Evolutionary conservation across 2,113 vertebrate genomes (phyloP).

Genomic region (Mormyrus iriodes): DNA sequence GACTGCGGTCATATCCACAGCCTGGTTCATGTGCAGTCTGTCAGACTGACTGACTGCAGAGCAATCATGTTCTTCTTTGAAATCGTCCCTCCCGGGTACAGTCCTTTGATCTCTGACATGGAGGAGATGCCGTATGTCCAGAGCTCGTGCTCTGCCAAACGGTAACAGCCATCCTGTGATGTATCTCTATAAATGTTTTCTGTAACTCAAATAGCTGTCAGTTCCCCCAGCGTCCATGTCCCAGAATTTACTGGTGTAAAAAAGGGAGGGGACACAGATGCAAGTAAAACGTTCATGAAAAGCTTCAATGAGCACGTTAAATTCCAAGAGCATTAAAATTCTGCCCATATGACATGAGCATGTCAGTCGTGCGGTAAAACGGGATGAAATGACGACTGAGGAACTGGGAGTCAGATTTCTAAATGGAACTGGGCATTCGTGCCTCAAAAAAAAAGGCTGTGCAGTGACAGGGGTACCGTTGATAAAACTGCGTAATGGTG

Average conservation of each 20-base stretch:
- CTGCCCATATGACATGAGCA: neutral
- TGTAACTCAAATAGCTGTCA: neutral
- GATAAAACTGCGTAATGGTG: neutral
- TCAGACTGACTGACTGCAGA: neutral
- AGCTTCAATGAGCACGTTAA: neutral
- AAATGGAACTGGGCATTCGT: neutral
- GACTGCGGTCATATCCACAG: neutral
- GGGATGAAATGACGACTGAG: neutral
- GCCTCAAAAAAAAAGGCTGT: neutral
- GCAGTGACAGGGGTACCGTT: neutral
- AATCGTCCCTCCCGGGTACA: neutral
- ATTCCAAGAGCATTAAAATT: neutral
- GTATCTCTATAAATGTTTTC: neutral
- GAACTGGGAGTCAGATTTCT: neutral
- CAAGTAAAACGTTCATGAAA: neutral
- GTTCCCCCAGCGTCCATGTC: neutral
- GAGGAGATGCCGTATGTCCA: neutral
- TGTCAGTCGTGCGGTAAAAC: neutral
- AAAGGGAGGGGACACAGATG: neutral
- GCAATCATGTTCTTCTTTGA: neutral
- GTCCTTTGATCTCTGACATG: neutral
- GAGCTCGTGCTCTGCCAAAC: neutral
- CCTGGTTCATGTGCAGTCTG: neutral
- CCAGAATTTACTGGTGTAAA: neutral
- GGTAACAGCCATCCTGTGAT: neutral